A percentile compares a stretch with the other conserved stretches of the same genome.
Conservation (phyloP, 2,797 vertebrate genomes). For the Glossophaga mutica region DNA sequence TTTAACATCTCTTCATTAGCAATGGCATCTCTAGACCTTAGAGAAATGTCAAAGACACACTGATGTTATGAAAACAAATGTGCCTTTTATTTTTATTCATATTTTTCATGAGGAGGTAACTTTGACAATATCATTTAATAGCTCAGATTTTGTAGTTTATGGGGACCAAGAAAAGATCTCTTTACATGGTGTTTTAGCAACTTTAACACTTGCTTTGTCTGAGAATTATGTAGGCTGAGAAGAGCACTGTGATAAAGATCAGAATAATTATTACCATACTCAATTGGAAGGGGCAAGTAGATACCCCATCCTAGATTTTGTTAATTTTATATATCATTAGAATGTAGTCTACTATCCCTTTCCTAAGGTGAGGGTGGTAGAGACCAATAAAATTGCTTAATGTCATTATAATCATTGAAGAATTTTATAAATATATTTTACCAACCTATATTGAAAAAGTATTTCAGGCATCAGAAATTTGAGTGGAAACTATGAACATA, state of each 20-base stretch:
- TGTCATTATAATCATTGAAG: not conserved
- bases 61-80: not conserved
- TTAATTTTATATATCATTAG: not conserved
- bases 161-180: not conserved
- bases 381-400: not conserved
- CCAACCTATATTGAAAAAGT: not conserved
- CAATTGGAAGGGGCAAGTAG: not conserved
- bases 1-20: not conserved
- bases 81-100: constrained; percentile 15
- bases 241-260: constrained; percentile 8
- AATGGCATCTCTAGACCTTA: not conserved
- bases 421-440: not conserved
- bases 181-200: not conserved
- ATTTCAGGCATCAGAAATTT: not conserved
- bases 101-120: not conserved
- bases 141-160: not conserved
- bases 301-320: not conserved
- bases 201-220: not conserved
- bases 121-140: not conserved
- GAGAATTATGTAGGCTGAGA: constrained; percentile 3
- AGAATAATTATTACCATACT: constrained; percentile 3
- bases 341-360: not conserved
- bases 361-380: not conserved
- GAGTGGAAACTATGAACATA: not conserved
- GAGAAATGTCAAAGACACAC: not conserved